A percentile compares a stretch with the other conserved stretches of the same genome.
These are phyloP conservation scores for Turdus rufiventris DNA, from an alignment of 2,113 vertebrate genomes.

Conservation along the genomic window DNA sequence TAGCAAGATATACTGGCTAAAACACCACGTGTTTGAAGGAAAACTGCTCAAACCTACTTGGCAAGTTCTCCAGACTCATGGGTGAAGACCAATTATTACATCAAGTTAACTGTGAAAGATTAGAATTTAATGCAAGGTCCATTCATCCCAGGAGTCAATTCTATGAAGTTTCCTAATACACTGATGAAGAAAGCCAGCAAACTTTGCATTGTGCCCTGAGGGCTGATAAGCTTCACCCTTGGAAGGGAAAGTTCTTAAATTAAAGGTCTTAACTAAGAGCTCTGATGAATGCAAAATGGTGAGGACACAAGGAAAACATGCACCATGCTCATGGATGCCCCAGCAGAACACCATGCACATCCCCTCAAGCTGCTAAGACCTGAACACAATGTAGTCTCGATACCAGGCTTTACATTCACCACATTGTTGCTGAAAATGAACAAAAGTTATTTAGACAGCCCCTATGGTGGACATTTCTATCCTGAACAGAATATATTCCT, in stretches of 20 bases:
- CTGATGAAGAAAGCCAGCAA: not conserved
- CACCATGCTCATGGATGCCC: not conserved
- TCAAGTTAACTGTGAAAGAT: conserved; percentile 14
- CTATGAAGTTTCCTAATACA: not conserved
- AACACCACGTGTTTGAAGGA: conserved; percentile 57
- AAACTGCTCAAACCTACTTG: conserved; percentile 58
- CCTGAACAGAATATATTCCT: too few relatives aligned
- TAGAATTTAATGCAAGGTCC: conserved; percentile 39
- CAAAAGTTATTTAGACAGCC: not conserved
- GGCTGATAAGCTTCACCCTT: not conserved
- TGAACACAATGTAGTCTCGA: not conserved
- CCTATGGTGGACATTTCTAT: rapidly evolving
- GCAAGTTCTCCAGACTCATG: conserved; percentile 48
- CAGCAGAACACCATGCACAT: not conserved
- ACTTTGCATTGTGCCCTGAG: not conserved
- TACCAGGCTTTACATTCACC: not conserved
- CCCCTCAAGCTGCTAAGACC: not conserved
- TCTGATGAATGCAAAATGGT: not conserved
- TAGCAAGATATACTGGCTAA: conserved; percentile 54
- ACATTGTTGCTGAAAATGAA: not conserved
- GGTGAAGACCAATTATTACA: conserved; percentile 47
- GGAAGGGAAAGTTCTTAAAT: conserved; percentile 14
- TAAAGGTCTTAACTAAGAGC: conserved; percentile 9
- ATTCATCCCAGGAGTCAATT: conserved; percentile 23
- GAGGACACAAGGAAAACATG: not conserved